Evolutionary conservation across 2,113 vertebrate genomes (phyloP).

Genomic region (Colossoma macropomum): DNA sequence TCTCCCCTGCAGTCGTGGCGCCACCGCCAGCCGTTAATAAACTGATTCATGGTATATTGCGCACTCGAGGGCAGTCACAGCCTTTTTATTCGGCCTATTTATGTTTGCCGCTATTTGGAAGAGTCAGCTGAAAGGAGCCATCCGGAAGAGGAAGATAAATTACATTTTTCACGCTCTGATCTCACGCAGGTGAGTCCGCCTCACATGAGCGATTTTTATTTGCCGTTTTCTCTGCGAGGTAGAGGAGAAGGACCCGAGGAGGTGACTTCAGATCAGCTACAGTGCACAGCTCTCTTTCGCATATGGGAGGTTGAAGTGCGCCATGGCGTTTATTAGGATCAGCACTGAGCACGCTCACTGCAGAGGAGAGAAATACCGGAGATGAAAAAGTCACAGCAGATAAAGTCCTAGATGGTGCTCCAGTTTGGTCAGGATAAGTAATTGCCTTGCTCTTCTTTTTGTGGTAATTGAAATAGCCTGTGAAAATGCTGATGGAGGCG

Average conservation of each 20-base stretch:
- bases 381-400: too few species aligned
- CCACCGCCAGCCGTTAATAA: conserved; percentile 72
- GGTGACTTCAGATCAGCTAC: conserved; percentile 34
- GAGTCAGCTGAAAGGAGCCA: conserved; percentile 74
- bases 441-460: conserved; percentile 43
- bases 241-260: conserved; percentile 45
- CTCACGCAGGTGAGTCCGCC: conserved; percentile 61
- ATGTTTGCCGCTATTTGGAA: conserved; percentile 75
- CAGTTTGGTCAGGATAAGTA: conserved; percentile 58
- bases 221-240: conserved; percentile 33
- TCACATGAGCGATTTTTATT: conserved; percentile 61
- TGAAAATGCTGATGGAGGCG: conserved; percentile 8
- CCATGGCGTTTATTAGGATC: conserved; percentile 55
- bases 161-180: conserved; percentile 68
- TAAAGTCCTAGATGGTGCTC: conserved; percentile 66
- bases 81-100: conserved; percentile 75
- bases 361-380: background rate
- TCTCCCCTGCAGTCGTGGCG: conserved; percentile 42
- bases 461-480: conserved; percentile 35
- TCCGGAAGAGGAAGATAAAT: conserved; percentile 70
- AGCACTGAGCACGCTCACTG: conserved; percentile 51
- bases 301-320: conserved; percentile 40
- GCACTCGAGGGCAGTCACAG: conserved; percentile 65
- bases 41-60: conserved; percentile 76
- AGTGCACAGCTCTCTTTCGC: conserved; percentile 46